Conservation (phyloP, 2,113 vertebrate species). For the Sceloporus undulatus region DNA sequence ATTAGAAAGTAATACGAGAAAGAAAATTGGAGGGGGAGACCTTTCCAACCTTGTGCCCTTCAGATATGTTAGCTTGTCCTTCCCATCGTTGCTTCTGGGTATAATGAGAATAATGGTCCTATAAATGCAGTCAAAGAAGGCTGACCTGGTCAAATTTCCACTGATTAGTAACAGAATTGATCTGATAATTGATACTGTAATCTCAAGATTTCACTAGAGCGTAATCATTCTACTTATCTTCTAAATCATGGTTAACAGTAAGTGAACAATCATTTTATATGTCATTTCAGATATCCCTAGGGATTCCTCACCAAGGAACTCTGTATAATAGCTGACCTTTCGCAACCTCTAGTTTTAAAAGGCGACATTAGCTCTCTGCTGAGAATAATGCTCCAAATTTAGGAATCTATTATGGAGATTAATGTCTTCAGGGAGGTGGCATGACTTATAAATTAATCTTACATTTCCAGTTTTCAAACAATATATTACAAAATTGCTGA, state of each 20-base stretch:
- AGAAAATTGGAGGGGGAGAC: background rate
- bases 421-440: slow-evolving; percentile 8
- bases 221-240: background rate
- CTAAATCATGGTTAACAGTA: background rate
- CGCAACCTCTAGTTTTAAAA: slow-evolving; percentile 8
- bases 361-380: background rate
- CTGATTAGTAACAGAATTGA: background rate
- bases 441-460: slow-evolving; percentile 22
- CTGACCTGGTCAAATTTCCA: background rate
- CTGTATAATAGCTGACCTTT: background rate
- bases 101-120: background rate
- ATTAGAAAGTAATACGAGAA: background rate
- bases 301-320: slow-evolving; percentile 21
- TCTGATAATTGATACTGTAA: background rate
- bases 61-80: background rate
- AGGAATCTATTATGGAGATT: slow-evolving; percentile 25
- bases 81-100: background rate
- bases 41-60: background rate
- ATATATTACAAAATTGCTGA: slow-evolving; percentile 24
- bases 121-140: background rate
- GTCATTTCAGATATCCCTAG: background rate
- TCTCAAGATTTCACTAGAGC: background rate
- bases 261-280: background rate
- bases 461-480: slow-evolving; percentile 24
- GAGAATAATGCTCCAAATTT: slow-evolving; percentile 1